Conservation (phyloP, 64 coral and sea anemone genomes). For the Montipora sp. region DNA sequence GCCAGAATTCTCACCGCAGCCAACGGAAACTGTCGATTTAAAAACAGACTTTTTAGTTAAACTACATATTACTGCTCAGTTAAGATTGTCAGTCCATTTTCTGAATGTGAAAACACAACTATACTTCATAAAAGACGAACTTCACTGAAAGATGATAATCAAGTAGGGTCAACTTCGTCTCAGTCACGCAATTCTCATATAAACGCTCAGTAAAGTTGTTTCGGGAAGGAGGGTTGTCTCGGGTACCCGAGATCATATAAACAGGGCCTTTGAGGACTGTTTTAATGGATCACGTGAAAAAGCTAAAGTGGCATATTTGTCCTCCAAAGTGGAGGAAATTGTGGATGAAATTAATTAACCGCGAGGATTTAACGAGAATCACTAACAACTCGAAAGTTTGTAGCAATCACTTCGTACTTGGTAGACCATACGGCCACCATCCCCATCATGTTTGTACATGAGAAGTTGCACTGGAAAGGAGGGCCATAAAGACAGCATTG, state of each 20-base stretch:
- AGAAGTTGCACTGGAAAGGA: background rate
- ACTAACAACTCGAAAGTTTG: background rate
- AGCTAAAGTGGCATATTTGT: background rate
- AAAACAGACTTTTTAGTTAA: no score
- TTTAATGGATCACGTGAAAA: background rate
- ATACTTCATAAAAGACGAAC: no score
- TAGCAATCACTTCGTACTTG: background rate
- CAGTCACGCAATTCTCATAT: no score
- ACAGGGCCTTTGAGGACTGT: background rate
- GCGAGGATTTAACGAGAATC: background rate
- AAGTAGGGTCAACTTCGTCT: no score
- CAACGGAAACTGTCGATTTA: no score
- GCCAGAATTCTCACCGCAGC: no score
- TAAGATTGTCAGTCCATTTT: no score
- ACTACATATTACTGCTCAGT: no score
- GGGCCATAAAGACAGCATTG: background rate
- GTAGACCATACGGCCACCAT: background rate
- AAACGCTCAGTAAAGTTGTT: background rate
- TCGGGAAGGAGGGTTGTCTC: no score
- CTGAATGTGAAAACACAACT: no score
- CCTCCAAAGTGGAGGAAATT: background rate
- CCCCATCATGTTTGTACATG: background rate
- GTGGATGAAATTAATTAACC: background rate
- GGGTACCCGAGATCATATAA: background rate
- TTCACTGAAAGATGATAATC: no score